Evolutionary conservation across 2,797 vertebrate species (phyloP).

Genomic region (Octomys mimax): DNA sequence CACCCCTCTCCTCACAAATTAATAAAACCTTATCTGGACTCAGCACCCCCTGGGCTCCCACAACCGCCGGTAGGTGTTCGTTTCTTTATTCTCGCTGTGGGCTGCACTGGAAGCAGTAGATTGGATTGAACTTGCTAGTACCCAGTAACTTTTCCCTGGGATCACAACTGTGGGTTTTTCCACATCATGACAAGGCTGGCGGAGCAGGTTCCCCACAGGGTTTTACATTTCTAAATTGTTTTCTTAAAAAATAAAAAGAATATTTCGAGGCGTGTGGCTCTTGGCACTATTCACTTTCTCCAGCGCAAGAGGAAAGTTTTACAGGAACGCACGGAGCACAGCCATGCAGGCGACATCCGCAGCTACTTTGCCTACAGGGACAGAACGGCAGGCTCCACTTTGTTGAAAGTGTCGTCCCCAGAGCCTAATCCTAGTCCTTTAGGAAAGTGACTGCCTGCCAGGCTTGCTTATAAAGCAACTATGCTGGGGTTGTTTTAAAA

Average conservation of each 20-base stretch:
- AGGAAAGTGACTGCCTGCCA: background rate
- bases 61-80: background rate
- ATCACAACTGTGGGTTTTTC: background rate
- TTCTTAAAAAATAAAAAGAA: background rate
- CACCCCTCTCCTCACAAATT: background rate
- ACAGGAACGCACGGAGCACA: background rate
- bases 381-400: background rate
- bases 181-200: background rate
- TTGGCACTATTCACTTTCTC: background rate
- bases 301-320: background rate
- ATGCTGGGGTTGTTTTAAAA: background rate
- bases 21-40: background rate
- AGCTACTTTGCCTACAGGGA: background rate
- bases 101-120: background rate
- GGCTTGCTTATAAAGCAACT: background rate
- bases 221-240: background rate
- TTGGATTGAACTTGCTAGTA: background rate
- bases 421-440: background rate
- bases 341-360: background rate
- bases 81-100: background rate
- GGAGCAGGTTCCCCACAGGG: background rate
- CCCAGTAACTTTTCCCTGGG: background rate
- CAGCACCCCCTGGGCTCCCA: background rate
- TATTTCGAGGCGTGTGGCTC: background rate
- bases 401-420: background rate